These are phyloP conservation scores for Chelon labrosus DNA, from an alignment of 2,797 vertebrate genomes.

Conservation along the genomic window DNA sequence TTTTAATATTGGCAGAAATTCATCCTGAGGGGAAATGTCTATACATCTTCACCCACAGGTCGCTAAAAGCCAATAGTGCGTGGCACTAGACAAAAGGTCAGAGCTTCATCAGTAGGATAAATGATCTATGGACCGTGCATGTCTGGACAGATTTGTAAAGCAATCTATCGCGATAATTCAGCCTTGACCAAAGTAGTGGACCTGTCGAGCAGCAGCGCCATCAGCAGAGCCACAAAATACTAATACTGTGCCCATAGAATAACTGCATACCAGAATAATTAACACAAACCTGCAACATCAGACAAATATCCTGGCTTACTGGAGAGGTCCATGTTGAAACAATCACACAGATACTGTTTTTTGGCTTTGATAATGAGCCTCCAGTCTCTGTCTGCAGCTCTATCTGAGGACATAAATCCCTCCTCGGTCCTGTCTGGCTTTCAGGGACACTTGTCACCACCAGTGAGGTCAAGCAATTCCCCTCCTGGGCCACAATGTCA, in stretches of 20 bases:
- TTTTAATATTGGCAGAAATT: background rate
- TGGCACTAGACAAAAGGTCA: background rate
- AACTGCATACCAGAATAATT: background rate
- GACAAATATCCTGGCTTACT: no score
- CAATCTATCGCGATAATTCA: background rate
- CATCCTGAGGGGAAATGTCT: background rate
- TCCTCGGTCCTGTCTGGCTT: constrained; percentile 10
- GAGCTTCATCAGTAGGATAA: background rate
- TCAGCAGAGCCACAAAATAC: background rate
- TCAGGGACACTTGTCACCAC: constrained; percentile 35
- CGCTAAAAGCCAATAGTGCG: background rate
- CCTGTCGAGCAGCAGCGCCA: background rate
- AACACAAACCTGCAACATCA: background rate
- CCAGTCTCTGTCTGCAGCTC: background rate
- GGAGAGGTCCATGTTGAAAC: no score
- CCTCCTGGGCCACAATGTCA: constrained; percentile 7
- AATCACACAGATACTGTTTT: no score
- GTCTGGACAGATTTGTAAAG: background rate
- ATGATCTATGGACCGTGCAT: background rate
- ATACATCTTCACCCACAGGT: background rate
- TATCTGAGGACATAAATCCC: constrained; percentile 33
- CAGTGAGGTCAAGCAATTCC: constrained; percentile 14
- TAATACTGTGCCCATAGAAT: background rate
- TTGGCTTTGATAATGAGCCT: background rate
- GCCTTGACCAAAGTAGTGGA: background rate